phyloP scores from a whole-genome alignment of 2,888 invertebrate genomes.

The Scaptomyza reducta region DNA sequence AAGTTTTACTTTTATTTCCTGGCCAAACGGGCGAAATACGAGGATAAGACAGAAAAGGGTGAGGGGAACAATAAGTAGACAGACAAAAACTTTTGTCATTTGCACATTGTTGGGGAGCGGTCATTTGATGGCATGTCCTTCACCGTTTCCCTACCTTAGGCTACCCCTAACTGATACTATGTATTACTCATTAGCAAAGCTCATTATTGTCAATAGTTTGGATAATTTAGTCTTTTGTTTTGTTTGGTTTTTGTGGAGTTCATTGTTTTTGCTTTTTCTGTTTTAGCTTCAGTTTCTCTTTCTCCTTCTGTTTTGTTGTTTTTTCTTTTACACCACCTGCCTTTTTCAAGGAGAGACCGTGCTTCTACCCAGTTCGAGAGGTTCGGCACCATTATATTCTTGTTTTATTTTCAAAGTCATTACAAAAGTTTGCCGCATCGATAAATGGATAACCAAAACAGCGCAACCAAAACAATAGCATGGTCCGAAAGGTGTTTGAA shows the following conservation, averaged over 20 bases:
- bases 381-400: constrained; percentile 39
- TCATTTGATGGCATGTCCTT: constrained; percentile 9
- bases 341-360: constrained; percentile 1
- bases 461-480: constrained; percentile 35
- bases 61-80: constrained; percentile 1
- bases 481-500: constrained; percentile 20
- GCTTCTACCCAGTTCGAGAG: background rate
- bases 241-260: constrained; percentile 38
- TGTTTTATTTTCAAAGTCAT: constrained; percentile 77
- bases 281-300: constrained; percentile 17
- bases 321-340: constrained; percentile 32
- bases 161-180: constrained; percentile 4
- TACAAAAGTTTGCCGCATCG: constrained; percentile 78
- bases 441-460: constrained; percentile 79
- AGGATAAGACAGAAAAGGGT: background rate
- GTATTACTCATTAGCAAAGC: constrained; percentile 75
- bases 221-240: constrained; percentile 71
- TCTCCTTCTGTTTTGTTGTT: constrained; percentile 12
- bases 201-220: constrained; percentile 79
- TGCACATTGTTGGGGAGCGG: constrained; percentile 49
- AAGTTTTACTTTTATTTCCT: constrained; percentile 28
- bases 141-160: background rate
- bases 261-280: constrained; percentile 40
- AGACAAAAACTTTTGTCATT: constrained; percentile 74
- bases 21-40: background rate